phyloP scores from a whole-genome alignment of 2,113 vertebrate species.

The Oryzias curvinotus region DNA sequence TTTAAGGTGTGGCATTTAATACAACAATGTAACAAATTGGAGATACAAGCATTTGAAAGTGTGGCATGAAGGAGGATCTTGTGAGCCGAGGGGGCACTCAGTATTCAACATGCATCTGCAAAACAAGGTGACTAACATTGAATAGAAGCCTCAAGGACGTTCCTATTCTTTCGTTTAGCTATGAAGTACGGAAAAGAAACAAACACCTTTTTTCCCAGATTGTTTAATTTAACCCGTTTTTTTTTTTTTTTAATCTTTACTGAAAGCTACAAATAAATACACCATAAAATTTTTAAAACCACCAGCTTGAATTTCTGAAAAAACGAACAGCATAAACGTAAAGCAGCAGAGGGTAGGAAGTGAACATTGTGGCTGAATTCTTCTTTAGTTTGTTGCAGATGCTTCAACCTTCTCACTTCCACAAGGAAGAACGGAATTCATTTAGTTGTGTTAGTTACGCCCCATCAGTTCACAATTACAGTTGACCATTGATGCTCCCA shows the following conservation, averaged over 20 bases:
- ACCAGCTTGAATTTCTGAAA: too few relatives aligned
- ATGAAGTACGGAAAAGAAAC: constrained; percentile 24
- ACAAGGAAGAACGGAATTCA: background rate
- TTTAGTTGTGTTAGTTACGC: background rate
- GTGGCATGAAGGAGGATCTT: constrained; percentile 15
- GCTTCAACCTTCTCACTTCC: background rate
- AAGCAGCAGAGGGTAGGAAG: background rate
- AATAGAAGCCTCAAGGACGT: constrained; percentile 31
- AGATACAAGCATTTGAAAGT: background rate
- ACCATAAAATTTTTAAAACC: too few relatives aligned
- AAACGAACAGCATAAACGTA: too few relatives aligned
- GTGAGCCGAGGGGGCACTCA: constrained; percentile 3
- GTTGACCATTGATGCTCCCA: background rate
- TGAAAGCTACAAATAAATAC: too few relatives aligned
- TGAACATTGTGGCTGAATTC: background rate
- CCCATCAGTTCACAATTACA: constrained; percentile 3
- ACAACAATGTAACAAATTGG: too few relatives aligned
- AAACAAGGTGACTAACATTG: constrained; percentile 56
- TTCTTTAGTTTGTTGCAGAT: background rate
- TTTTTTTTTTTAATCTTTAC: too few relatives aligned
- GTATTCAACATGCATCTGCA: constrained; percentile 18
- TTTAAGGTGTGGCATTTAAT: too few relatives aligned
- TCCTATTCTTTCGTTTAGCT: constrained; percentile 34
- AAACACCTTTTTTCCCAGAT: constrained; percentile 36
- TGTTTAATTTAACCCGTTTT: constrained; percentile 34